Evolutionary conservation across 2,888 invertebrate species (phyloP).

Genomic region (Shargacucullia verbasci): DNA sequence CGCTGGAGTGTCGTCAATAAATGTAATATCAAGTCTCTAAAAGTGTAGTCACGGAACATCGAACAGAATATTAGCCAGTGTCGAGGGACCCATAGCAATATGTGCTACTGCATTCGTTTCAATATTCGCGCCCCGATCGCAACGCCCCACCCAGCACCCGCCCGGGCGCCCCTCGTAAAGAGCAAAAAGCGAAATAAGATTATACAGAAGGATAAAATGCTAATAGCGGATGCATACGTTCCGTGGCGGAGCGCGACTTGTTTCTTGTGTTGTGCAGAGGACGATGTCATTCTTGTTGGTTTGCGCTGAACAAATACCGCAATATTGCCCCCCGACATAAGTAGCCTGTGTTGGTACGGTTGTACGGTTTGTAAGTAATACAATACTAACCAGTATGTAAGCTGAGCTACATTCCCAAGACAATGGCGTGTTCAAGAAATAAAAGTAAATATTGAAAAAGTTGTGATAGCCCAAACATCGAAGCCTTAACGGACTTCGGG

Average conservation of each 20-base stretch:
- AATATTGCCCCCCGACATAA: slow-evolving; percentile 1
- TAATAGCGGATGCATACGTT: slow-evolving; percentile 2
- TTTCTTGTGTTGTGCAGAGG: neutral
- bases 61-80: neutral
- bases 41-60: neutral
- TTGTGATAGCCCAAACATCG: slow-evolving; percentile 29
- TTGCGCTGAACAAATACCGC: neutral
- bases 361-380: neutral
- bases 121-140: neutral
- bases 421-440: slow-evolving; percentile 4
- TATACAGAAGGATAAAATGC: slow-evolving; percentile 6
- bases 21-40: neutral
- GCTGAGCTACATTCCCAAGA: neutral
- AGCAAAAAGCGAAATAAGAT: slow-evolving; percentile 12
- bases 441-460: slow-evolving; percentile 44
- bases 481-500: slow-evolving; percentile 27
- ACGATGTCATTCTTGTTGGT: neutral
- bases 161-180: neutral
- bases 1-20: neutral
- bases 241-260: neutral
- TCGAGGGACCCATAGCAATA: neutral
- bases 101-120: neutral
- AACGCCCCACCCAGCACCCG: neutral
- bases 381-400: neutral
- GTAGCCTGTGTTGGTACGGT: neutral